Evolutionary conservation across 1,140 invertebrate species (phyloP).

Genomic region (Drosophila mayri): DNA sequence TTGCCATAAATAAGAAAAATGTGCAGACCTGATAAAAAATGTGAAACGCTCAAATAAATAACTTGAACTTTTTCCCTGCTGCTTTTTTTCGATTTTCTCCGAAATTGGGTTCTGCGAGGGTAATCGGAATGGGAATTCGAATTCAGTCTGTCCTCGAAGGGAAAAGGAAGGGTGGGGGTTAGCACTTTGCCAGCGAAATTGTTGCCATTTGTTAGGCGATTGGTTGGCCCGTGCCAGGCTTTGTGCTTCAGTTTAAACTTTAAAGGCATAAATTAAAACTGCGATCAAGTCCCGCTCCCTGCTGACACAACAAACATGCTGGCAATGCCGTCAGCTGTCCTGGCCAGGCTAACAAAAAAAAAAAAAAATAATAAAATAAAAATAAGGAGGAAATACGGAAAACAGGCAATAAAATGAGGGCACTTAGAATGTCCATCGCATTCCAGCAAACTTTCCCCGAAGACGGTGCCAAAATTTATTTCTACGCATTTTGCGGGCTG

Average conservation of each 20-base stretch:
- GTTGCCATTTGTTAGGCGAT: constrained; percentile 81
- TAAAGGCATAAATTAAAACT: constrained; percentile 77
- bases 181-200: constrained; percentile 75
- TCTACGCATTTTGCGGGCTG: constrained; percentile 62
- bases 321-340: constrained; percentile 59
- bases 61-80: constrained; percentile 70
- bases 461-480: constrained; percentile 53
- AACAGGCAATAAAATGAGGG: constrained; percentile 55
- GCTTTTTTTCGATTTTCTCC: constrained; percentile 48
- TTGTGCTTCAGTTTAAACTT: constrained; percentile 62
- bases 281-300: not conserved
- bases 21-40: constrained; percentile 75
- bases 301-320: constrained; percentile 64
- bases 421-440: constrained; percentile 71
- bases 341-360: constrained; percentile 21
- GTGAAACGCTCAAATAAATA: constrained; percentile 81
- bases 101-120: constrained; percentile 49
- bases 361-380: constrained; percentile 20
- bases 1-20: constrained; percentile 81
- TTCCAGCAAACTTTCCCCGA: constrained; percentile 49
- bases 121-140: constrained; percentile 51
- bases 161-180: not conserved
- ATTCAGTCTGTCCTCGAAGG: constrained; percentile 15
- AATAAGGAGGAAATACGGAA: constrained; percentile 17
- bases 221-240: constrained; percentile 53